Base-by-base conservation (phyloP, 2,113 vertebrate genomes). In the Willisornis vidua region DNA sequence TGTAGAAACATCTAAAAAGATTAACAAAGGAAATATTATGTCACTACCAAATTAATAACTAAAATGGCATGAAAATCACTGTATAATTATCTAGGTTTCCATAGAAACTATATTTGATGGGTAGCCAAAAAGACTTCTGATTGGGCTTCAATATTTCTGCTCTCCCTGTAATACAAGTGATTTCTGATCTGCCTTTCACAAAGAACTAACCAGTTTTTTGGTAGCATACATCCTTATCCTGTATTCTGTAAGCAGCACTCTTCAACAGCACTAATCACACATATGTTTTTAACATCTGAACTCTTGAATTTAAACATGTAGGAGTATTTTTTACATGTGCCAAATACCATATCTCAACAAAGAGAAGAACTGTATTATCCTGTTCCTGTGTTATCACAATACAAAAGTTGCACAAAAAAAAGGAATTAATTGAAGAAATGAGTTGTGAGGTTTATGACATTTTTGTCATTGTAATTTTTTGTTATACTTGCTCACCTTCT, bases 21-120 rank as follows among this genome's bases (percentile, higher is more conserved):
- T 92, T 96, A 95, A 95, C 62, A 96, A 94, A 94, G 74, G 85
- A 96, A 93, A 96, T 91, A 93, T 65, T 94, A 96, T 93, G 94
- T 96, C 93, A 91, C 91, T 85, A 91, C 70, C 54, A 85, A 95
- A 94, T 96, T 91, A 95, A 72, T 83, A 94, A 94, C 81, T 79
- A 72, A 95, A 96, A 95, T 91, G 87, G 81, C 77, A 94, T 70
- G 67, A 90, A 97, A 87, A 89, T 89, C 70, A 73, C 61, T 65
- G 54, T 85, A 66, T 87, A 91, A 94, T 95, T 96, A 66, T 79
- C 81, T 66, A 76, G 37, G 93, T 96, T 97, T 85, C 95, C 87
- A 96, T 80, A 85, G 95, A 85, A 95, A 96, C 87, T 31, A 51
- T 43, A 31, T 87, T 89, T 93, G 86, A 93, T 62, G 63, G n/a